phyloP scores from a whole-genome alignment of 2,888 invertebrate genomes.

The Formica aserva region DNA sequence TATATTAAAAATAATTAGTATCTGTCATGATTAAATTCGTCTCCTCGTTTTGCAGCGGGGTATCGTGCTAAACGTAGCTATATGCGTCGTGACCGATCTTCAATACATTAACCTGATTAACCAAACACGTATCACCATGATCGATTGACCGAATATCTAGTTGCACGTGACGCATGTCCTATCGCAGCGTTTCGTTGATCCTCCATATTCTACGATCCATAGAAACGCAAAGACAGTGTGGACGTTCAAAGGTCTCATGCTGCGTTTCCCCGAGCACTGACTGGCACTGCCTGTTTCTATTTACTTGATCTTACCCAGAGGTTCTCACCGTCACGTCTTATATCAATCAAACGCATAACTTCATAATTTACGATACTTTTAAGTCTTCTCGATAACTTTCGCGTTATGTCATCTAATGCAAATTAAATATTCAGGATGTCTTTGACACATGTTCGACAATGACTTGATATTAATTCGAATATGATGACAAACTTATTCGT shows the following conservation, averaged over 20 bases:
- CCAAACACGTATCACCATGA: conserved; percentile 21
- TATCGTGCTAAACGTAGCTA: not conserved
- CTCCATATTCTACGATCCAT: conserved; percentile 51
- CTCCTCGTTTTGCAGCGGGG: not conserved
- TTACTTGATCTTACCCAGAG: conserved; percentile 74
- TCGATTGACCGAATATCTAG: conserved; percentile 42
- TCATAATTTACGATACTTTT: not conserved
- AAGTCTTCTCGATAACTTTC: not conserved
- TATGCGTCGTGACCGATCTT: not conserved
- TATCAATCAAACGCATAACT: not conserved
- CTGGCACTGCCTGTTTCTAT: conserved; percentile 75
- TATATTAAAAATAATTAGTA: conserved; percentile 17
- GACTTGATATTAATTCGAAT: not conserved
- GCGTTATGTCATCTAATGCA: not conserved
- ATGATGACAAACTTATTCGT: not conserved
- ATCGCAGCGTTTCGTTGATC: conserved; percentile 54
- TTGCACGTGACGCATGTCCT: conserved; percentile 44
- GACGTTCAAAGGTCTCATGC: conserved; percentile 72
- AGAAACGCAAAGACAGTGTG: conserved; percentile 70
- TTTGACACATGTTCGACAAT: not conserved
- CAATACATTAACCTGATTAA: conserved; percentile 1
- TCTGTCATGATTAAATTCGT: not conserved
- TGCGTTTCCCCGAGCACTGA: conserved; percentile 70
- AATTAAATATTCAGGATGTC: not conserved
- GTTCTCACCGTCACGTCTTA: conserved; percentile 59